Evolutionary conservation across 2,113 vertebrate genomes (phyloP), one percentile per base, ranked within the genome.

Genomic region (Ammodramus savannarum): DNA sequence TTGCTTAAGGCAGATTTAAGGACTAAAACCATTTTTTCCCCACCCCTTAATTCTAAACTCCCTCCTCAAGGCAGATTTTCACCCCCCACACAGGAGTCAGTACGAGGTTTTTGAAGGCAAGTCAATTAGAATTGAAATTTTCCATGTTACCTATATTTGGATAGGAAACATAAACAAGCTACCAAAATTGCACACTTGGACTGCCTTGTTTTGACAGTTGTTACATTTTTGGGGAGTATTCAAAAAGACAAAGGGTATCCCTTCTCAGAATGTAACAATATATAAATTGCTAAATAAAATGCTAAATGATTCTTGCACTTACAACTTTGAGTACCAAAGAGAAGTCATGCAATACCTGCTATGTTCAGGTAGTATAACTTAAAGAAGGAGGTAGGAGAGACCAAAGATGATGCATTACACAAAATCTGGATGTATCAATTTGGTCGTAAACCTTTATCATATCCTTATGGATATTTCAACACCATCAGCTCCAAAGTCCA

Each of bases 1-100:
- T 91, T 67, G 46, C 82, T 95, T 83, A 84, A 76, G 85, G 87
- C 39, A 67, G 36, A 61, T 82, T 79, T 74, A 72, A 87, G 62
- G 39, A n/a, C 63, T 34, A 46, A 74, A 79, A 92, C 16, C 2
- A 80, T 52, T 79, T 8, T 71, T 51, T 29, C 18, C 44, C n/a
- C 13, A 59, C 41, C 25, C 11, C 34, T 77, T 26, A 76, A 15
- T 80, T 86, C 59, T 69, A 58, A 65, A 41, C 10, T 88, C 13
- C 8, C 8, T 73, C 71, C 79, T 83, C 59, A 22, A 34, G 23
- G 52, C n/a, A 94, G 39, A 20, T 80, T 76, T 63, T 48, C 18
- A 63, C 21, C 6, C 32, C 16, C 16, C 36, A 11, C 14, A 9
- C 76, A 67, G 74, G 20, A 93, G 22, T 43, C 72, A 74, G 36